Conservation (phyloP, 2,797 vertebrate species). For the Sebastes itinus region DNA sequence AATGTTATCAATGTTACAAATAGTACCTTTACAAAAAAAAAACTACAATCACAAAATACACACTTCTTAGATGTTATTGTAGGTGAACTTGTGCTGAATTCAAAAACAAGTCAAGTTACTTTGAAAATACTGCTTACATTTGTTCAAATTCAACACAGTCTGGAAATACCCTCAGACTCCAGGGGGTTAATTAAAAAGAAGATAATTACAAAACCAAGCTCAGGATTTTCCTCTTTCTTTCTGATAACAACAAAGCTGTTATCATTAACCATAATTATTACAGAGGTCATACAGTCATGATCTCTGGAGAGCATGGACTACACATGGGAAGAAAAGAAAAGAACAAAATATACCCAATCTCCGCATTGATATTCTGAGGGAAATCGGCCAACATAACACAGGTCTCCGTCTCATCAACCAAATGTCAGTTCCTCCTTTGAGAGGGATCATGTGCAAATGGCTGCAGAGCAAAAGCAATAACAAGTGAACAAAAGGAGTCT, state of each 20-base stretch:
- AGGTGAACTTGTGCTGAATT: neutral
- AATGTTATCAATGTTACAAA: no score
- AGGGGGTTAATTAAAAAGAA: neutral
- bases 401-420: neutral
- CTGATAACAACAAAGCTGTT: neutral
- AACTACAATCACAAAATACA: no score
- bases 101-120: neutral
- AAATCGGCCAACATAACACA: neutral
- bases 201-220: neutral
- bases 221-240: neutral
- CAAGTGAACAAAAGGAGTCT: neutral
- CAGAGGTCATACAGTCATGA: neutral
- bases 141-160: neutral
- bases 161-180: neutral
- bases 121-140: neutral
- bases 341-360: neutral
- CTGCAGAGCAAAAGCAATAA: slow-evolving; percentile 6
- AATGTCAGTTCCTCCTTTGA: slow-evolving; percentile 16
- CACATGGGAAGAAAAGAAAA: neutral
- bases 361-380: neutral
- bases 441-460: neutral
- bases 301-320: neutral
- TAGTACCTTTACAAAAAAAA: no score
- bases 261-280: neutral
- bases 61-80: neutral